Conservation (phyloP, 2,113 vertebrate genomes). For the human region GRCh38 chr12:127824501-127825000, state of each 20-base stretch:
- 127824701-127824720: neutral
- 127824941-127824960: neutral
- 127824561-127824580: neutral
- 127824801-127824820: neutral
- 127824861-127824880: too few species aligned
- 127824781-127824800: too few species aligned
- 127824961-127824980: neutral
- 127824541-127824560: neutral
- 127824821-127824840: fast-evolving
- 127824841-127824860: neutral
- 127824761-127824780: neutral
- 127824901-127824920: neutral
- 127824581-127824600: neutral
- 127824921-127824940: neutral
- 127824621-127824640: neutral
- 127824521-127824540: neutral
- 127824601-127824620: neutral
- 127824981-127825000: neutral
- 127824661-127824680: neutral
- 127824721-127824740: fast-evolving
- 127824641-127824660: neutral
- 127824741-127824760: too few species aligned
- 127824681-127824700: fast-evolving
- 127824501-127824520: neutral
- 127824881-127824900: neutral